A percentile compares a stretch with the other conserved stretches of the same genome.
Evolutionary conservation across 2,888 invertebrate genomes (phyloP).

Genomic region (Mythimna loreyi): DNA sequence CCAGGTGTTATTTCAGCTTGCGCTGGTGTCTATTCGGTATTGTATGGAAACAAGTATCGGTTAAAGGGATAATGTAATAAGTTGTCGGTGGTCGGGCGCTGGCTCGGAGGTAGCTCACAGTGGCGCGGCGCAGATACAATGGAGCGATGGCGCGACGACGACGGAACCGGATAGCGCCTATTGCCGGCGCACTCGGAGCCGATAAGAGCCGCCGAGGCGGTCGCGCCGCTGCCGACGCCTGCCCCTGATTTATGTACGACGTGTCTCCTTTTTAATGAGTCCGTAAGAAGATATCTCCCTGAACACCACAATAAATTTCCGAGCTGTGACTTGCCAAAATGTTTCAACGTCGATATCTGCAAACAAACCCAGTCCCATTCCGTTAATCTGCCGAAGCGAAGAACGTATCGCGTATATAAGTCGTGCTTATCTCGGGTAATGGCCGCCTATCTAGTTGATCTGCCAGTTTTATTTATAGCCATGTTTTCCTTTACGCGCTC

Average conservation of each 20-base stretch:
- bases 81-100: conserved; percentile 77
- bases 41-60: conserved; percentile 74
- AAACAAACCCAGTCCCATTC: conserved; percentile 86
- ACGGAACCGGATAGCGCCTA: conserved; percentile 91
- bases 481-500: conserved; percentile 90
- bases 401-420: conserved; percentile 88
- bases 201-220: conserved; percentile 82
- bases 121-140: conserved; percentile 77
- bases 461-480: conserved; percentile 90
- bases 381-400: conserved; percentile 88
- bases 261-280: conserved; percentile 91
- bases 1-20: not conserved
- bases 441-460: conserved; percentile 90
- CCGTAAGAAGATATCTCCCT: conserved; percentile 89
- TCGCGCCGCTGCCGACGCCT: conserved; percentile 76
- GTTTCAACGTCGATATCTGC: conserved; percentile 88
- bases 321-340: conserved; percentile 86
- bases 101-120: conserved; percentile 63
- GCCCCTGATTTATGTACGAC: conserved; percentile 89
- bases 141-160: conserved; percentile 78
- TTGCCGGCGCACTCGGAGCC: conserved; percentile 85
- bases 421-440: conserved; percentile 89
- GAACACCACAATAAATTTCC: conserved; percentile 88
- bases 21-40: conserved; percentile 48
- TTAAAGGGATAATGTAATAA: conserved; percentile 83